phyloP scores from a whole-genome alignment of 2,888 invertebrate species.

The Polydrusus tereticollis region DNA sequence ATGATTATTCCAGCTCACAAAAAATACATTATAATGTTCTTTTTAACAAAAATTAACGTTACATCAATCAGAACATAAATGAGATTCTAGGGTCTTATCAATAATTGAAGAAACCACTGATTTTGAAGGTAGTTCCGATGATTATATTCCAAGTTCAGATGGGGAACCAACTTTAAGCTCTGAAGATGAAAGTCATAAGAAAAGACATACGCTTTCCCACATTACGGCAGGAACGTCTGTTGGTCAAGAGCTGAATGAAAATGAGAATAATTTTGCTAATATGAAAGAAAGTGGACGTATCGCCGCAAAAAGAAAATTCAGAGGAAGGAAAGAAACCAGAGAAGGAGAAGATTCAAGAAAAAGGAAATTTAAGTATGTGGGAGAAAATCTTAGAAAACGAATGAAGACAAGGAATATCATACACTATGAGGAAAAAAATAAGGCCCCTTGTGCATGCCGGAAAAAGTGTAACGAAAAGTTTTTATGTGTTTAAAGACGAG shows the following conservation, averaged over 20 bases:
- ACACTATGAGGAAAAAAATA: background rate
- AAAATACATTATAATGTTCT: background rate
- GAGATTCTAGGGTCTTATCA: background rate
- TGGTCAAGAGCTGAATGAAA: background rate
- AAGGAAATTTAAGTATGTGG: background rate
- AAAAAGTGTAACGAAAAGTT: constrained; percentile 26
- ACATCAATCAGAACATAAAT: background rate
- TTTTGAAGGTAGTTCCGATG: background rate
- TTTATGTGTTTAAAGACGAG: background rate
- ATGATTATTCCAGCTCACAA: background rate
- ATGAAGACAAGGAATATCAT: background rate
- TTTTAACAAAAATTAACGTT: background rate
- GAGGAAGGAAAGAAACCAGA: background rate
- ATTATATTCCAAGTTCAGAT: background rate
- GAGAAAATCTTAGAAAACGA: background rate
- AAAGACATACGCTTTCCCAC: background rate
- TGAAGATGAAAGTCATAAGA: background rate
- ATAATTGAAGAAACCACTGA: background rate
- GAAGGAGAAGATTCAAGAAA: background rate
- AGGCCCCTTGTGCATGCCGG: constrained; percentile 16
- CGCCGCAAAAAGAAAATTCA: background rate
- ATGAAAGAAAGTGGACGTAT: background rate
- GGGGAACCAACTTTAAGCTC: background rate
- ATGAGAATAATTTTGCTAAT: background rate
- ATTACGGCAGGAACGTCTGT: background rate